Base-by-base conservation (phyloP, 2,888 invertebrate genomes). In the Stenoptilia bipunctidactyla region DNA sequence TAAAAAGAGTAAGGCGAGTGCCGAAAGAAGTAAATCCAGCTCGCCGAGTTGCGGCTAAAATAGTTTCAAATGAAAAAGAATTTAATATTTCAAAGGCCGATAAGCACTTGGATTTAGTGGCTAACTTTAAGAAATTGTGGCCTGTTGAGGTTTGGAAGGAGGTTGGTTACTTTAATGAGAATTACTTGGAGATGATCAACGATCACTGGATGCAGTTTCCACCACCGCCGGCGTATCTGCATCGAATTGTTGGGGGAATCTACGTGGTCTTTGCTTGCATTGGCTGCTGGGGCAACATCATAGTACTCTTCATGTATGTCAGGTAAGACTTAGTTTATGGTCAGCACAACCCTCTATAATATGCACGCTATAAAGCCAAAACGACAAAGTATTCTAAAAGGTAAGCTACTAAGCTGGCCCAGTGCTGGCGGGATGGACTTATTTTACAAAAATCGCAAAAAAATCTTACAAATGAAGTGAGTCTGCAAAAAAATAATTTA, bases 141-240 rank as follows among this genome's bases (percentile, higher is more conserved):
- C 82, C 84, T 12, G 65, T 84, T 38, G 59, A 68, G 15, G 56
- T 61, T 30, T 89, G 89, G 89, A 65, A 62, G 45, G 53, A 74
- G 36, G 56, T 70, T 43, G 88, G 88, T 14, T 84, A 82, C 56
- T 89, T 88, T 58, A 66, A 75, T 2, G 87, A 87, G 30, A 85
- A 86, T 44, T 87, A 86, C 53, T 55, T 89, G 51, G 57, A 77
- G 41, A 62, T 85, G 45, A 89, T 92, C 45, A 90, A 92, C 67
- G 75, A 85, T 1, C 90, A 92, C 61, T 93, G 93, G 92, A 67
- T 92, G 47, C 70, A 85, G 50, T 92, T 89, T 60, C 80, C 86
- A 15, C 91, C 92, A 1, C 90, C 90, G 0, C 64, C 73, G 27
- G 75, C 80, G 37, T 54, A 61, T 15, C 67, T 86, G 36, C 90